Percentiles rank a stretch among this genome's conserved stretches.
Evolutionary conservation across 2,888 invertebrate genomes (phyloP).

Genomic region (Phyllotreta cruciferae): DNA sequence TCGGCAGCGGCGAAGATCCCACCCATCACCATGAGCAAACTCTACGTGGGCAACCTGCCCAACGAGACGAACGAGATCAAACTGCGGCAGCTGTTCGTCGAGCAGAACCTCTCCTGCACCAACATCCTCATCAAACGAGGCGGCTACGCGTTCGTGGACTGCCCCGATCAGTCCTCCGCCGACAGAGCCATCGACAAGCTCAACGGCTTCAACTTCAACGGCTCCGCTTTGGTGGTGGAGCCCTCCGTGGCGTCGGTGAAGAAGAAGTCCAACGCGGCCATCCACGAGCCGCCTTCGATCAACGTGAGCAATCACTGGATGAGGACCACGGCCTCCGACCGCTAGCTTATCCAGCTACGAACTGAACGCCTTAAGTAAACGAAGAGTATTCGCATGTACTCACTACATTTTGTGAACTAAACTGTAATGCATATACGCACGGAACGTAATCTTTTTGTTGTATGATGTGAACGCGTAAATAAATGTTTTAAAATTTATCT

Average conservation of each 20-base stretch:
- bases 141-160: conserved; percentile 88
- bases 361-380: too few species aligned
- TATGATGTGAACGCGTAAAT: too few species aligned
- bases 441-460: too few species aligned
- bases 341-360: conserved; percentile 1
- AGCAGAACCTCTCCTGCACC: conserved; percentile 77
- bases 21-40: conserved; percentile 74
- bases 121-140: conserved; percentile 84
- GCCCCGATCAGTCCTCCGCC: conserved; percentile 82
- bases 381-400: too few species aligned
- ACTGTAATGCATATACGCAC: too few species aligned
- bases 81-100: conserved; percentile 78
- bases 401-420: too few species aligned
- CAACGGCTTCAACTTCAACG: conserved; percentile 64
- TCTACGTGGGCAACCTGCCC: conserved; percentile 84
- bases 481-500: too few species aligned
- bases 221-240: conserved; percentile 35
- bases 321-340: conserved; percentile 31
- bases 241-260: conserved; percentile 36
- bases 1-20: conserved; percentile 52
- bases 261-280: conserved; percentile 24
- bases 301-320: conserved; percentile 29
- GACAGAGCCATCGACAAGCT: conserved; percentile 85
- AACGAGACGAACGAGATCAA: conserved; percentile 77
- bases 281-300: conserved; percentile 26